Percentiles rank a stretch among this genome's conserved stretches.
Conservation (phyloP, 2,888 invertebrate species). For the Mythimna ferrago region DNA sequence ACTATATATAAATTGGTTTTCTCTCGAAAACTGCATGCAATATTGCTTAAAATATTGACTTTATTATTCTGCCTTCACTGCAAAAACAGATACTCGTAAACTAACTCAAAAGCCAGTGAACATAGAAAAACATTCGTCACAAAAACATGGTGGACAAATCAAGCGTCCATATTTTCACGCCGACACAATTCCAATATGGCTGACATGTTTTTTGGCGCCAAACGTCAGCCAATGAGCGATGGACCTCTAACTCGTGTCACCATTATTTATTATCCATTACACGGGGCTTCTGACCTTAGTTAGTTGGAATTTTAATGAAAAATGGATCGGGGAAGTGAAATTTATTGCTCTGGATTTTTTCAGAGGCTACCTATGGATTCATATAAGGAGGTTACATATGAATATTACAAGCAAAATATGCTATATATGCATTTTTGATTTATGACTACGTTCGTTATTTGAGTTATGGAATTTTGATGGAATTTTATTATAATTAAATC, state of each 20-base stretch:
- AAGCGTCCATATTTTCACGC: slow-evolving; percentile 36
- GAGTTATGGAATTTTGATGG: neutral
- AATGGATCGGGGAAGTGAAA: slow-evolving; percentile 24
- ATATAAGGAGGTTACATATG: neutral
- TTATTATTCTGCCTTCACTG: too few species aligned
- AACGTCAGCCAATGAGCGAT: slow-evolving; percentile 49
- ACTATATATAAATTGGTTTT: too few species aligned
- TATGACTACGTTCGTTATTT: neutral
- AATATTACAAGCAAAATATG: neutral
- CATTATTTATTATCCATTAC: slow-evolving; percentile 58
- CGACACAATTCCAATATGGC: slow-evolving; percentile 40
- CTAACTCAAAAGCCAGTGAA: neutral
- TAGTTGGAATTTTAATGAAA: slow-evolving; percentile 44
- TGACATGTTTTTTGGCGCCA: slow-evolving; percentile 35
- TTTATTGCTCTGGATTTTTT: slow-evolving; percentile 28
- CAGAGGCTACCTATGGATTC: neutral
- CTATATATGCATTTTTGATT: neutral
- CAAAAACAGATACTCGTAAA: neutral
- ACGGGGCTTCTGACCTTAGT: slow-evolving; percentile 32
- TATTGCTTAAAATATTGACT: too few species aligned
- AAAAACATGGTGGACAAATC: slow-evolving; percentile 22
- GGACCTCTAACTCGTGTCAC: slow-evolving; percentile 36
- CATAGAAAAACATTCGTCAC: slow-evolving; percentile 10
- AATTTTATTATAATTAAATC: neutral
- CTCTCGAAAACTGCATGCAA: too few species aligned